These are phyloP conservation scores for Calidris pugnax DNA, from an alignment of 2,113 vertebrate species.

Conservation along the genomic window DNA sequence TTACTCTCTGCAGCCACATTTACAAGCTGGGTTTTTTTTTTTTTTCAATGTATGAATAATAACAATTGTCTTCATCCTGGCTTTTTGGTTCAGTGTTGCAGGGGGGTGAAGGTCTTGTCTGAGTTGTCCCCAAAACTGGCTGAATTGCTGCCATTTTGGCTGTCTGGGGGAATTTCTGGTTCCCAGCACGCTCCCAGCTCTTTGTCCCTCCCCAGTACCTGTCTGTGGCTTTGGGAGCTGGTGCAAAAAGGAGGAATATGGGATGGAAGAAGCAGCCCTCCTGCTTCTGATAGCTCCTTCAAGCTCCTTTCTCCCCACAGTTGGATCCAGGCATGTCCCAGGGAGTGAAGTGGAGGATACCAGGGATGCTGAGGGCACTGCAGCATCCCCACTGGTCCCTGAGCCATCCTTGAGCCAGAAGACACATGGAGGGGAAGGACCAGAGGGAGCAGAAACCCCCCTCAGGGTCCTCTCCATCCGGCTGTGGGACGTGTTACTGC, in stretches of 20 bases:
- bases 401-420: neutral
- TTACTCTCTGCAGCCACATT: neutral
- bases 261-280: neutral
- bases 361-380: neutral
- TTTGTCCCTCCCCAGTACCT: neutral
- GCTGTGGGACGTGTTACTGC: rapidly evolving
- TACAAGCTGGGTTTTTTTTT: neutral
- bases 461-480: rapidly evolving
- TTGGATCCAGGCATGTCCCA: rapidly evolving
- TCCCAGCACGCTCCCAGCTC: rapidly evolving
- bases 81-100: neutral
- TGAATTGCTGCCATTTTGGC: neutral
- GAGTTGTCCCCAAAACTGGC: neutral
- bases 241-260: neutral
- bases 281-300: neutral
- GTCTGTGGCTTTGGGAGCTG: rapidly evolving
- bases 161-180: too few species aligned
- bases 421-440: rapidly evolving
- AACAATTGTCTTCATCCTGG: neutral
- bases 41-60: neutral
- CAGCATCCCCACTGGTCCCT: rapidly evolving
- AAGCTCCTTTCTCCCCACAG: rapidly evolving
- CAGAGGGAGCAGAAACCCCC: neutral
- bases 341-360: neutral
- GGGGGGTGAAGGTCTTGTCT: neutral